phyloP scores from a whole-genome alignment of 2,113 vertebrate genomes.

The Alligator sinensis region DNA sequence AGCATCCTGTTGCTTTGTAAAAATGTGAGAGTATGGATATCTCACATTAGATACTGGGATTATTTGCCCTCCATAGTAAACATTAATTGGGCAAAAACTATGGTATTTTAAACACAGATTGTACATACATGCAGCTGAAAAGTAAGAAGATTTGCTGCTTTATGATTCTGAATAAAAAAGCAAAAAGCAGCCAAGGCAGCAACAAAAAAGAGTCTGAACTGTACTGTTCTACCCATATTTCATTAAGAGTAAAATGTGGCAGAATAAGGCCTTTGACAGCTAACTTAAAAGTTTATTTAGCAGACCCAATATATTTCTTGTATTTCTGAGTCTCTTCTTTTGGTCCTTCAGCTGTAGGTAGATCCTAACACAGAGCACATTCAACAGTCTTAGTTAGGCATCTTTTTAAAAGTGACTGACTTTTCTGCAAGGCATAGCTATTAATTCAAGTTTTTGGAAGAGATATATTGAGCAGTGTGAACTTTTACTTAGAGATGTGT shows the following conservation, averaged over 20 bases:
- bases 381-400: not conserved
- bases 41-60: not conserved
- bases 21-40: not conserved
- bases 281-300: not conserved
- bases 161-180: constrained; percentile 27
- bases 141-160: constrained; percentile 9
- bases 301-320: not conserved
- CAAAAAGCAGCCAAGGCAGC: not conserved
- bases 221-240: not conserved
- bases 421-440: not conserved
- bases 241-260: not conserved
- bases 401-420: not conserved
- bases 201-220: not conserved
- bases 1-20: too few relatives aligned
- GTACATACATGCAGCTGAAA: not conserved
- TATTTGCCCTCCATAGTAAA: not conserved
- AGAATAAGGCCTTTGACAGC: not conserved
- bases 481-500: rapidly evolving
- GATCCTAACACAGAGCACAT: not conserved
- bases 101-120: not conserved
- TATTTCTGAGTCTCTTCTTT: not conserved
- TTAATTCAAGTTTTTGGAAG: not conserved
- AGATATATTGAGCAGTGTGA: not conserved
- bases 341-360: not conserved
- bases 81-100: not conserved